Conservation (phyloP, 2,888 invertebrate species). For the Nymphalis urticae region DNA sequence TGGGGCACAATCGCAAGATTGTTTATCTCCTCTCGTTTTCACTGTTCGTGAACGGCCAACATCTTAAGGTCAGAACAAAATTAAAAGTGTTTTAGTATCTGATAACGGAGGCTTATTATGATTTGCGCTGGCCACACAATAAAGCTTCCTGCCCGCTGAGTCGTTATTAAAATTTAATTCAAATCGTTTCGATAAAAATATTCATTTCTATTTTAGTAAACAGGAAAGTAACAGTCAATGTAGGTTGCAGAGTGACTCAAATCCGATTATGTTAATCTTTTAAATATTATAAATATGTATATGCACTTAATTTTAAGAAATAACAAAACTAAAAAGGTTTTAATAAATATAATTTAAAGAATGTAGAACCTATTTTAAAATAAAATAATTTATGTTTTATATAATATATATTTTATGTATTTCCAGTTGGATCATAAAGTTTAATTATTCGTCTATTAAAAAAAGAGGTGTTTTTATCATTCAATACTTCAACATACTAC, state of each 20-base stretch:
- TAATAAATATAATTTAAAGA: neutral
- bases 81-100: slow-evolving; percentile 79
- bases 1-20: slow-evolving; percentile 68
- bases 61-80: slow-evolving; percentile 74
- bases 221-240: slow-evolving; percentile 26
- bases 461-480: no score
- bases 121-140: slow-evolving; percentile 54
- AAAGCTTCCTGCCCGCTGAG: slow-evolving; percentile 58
- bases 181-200: slow-evolving; percentile 27
- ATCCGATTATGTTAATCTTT: slow-evolving; percentile 34
- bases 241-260: slow-evolving; percentile 16
- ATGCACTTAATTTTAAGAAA: slow-evolving; percentile 3
- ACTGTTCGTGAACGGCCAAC: slow-evolving; percentile 73
- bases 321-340: neutral
- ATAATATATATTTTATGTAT: no score
- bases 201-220: slow-evolving; percentile 30
- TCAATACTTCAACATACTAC: no score
- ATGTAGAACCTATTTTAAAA: neutral
- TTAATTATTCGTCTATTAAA: no score
- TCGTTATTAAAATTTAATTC: slow-evolving; percentile 34
- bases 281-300: slow-evolving; percentile 21
- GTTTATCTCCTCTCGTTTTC: slow-evolving; percentile 78
- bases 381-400: no score
- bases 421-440: no score
- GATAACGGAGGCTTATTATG: slow-evolving; percentile 73